These are phyloP conservation scores for Chrysolina oricalcia DNA, from an alignment of 2,888 invertebrate genomes.

Conservation along the genomic window DNA sequence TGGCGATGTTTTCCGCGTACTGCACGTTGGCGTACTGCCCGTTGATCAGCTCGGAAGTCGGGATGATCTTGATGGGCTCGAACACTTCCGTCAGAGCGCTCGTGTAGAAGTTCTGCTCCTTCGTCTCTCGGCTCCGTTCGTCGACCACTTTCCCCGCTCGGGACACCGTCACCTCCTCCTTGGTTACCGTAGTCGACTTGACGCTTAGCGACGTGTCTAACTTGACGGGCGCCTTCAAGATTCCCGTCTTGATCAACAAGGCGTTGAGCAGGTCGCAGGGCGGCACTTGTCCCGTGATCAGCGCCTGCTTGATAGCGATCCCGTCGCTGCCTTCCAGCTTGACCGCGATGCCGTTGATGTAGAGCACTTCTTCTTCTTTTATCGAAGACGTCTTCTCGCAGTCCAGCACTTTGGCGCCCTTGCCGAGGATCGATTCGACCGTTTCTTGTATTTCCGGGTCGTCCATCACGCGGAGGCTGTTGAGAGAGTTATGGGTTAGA, in stretches of 20 bases:
- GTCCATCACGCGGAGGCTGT: slow-evolving; percentile 73
- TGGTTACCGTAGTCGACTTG: slow-evolving; percentile 81
- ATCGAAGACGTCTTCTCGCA: slow-evolving; percentile 83
- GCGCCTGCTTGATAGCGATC: slow-evolving; percentile 79
- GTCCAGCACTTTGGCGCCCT: slow-evolving; percentile 81
- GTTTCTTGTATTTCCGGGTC: slow-evolving; percentile 83
- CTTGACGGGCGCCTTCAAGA: slow-evolving; percentile 79
- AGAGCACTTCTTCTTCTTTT: slow-evolving; percentile 80
- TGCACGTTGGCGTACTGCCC: slow-evolving; percentile 61
- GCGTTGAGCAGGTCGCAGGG: slow-evolving; percentile 82
- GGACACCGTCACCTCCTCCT: slow-evolving; percentile 81
- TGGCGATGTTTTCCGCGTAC: slow-evolving; percentile 56
- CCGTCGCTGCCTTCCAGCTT: slow-evolving; percentile 81
- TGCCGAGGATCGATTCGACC: slow-evolving; percentile 83
- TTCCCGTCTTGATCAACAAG: slow-evolving; percentile 79
- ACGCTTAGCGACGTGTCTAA: slow-evolving; percentile 82
- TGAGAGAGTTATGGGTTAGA: slow-evolving; percentile 37
- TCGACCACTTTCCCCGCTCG: slow-evolving; percentile 81
- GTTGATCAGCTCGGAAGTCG: slow-evolving; percentile 66
- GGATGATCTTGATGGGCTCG: slow-evolving; percentile 74
- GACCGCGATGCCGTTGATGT: slow-evolving; percentile 82
- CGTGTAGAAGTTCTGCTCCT: slow-evolving; percentile 81
- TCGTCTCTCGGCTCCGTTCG: slow-evolving; percentile 80
- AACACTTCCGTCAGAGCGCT: slow-evolving; percentile 80
- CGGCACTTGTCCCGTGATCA: slow-evolving; percentile 81